Base-by-base conservation (phyloP, 2,888 invertebrate genomes). In the Hypomecis punctinalis region DNA sequence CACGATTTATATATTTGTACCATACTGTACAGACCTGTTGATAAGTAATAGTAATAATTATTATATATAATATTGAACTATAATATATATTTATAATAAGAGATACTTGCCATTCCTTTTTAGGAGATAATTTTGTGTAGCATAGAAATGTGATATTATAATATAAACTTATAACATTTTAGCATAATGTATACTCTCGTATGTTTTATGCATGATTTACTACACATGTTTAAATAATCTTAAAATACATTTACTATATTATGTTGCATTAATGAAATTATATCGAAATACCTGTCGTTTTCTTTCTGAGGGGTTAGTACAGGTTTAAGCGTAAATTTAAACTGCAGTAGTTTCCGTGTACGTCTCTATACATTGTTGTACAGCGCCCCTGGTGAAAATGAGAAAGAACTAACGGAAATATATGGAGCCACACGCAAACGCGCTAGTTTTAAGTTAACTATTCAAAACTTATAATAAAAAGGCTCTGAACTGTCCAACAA, bases 41-140 rank as follows among this genome's bases (percentile, higher is more conserved):
- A 46, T 46, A 8, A 23, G 23, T 46, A 23, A 37, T 23, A 52
- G 5, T 39, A 7, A 9, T 39, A 56, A 10, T 0, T 39, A 8
- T 56, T 13, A 3, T 1, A 23, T 23, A 23, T 23, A 23, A 23
- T 23, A 23, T 23, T 23, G 23, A 23, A 23, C 23, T 23, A 23
- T 23, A 23, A 23, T 23, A 23, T 23, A 3, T 23, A 23, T 23
- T 23, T 23, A 23, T 23, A 23, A 10, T n/a, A 39, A 46, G 8
- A 36, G 36, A 46, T 55, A 7, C 8, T 45, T 39, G 39, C 7
- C 23, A 47, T 47, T 47, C 56, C 56, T 56, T 7, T 56, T n/a
- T 36, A 35, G 6, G n/a, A 2, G 23, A 23, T 23, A 48, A 2
- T 10, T 48, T 48, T 36, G 7, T 48, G 33, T 47, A 47, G 33